Conservation (phyloP, 2,113 vertebrate species). For the Rhinoptilus africanus region DNA sequence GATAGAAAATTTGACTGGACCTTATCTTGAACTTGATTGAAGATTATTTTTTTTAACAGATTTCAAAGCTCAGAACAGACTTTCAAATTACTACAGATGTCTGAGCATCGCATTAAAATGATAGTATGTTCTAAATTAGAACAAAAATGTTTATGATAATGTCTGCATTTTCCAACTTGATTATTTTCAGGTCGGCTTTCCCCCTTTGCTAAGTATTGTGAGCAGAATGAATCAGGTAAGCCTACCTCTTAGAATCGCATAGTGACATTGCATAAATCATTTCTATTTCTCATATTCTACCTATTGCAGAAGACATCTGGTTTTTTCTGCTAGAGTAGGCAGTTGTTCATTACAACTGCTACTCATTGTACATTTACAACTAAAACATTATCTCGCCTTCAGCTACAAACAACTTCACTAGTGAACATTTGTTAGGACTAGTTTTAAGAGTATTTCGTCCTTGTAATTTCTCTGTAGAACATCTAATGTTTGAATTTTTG, state of each 20-base stretch:
- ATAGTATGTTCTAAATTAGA: background rate
- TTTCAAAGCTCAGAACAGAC: background rate
- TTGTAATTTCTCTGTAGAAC: background rate
- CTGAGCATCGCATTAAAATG: background rate
- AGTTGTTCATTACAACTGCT: background rate
- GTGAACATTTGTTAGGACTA: background rate
- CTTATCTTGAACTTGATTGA: background rate
- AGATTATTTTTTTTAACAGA: background rate
- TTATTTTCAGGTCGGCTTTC: constrained; percentile 88
- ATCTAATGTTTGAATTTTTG: background rate
- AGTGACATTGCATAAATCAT: background rate
- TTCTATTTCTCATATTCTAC: background rate
- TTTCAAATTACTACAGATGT: background rate
- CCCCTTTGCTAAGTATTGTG: constrained; percentile 93
- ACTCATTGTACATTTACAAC: background rate
- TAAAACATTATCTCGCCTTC: background rate
- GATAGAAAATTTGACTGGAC: background rate
- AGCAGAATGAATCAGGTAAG: constrained; percentile 94
- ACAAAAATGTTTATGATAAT: background rate
- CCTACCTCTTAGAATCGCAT: background rate
- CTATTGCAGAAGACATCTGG: background rate
- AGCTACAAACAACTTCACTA: background rate
- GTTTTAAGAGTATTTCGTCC: background rate
- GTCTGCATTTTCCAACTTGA: background rate
- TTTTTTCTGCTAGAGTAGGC: background rate